Evolutionary conservation across 2,888 invertebrate genomes (phyloP).

Genomic region (Watsonalla binaria): DNA sequence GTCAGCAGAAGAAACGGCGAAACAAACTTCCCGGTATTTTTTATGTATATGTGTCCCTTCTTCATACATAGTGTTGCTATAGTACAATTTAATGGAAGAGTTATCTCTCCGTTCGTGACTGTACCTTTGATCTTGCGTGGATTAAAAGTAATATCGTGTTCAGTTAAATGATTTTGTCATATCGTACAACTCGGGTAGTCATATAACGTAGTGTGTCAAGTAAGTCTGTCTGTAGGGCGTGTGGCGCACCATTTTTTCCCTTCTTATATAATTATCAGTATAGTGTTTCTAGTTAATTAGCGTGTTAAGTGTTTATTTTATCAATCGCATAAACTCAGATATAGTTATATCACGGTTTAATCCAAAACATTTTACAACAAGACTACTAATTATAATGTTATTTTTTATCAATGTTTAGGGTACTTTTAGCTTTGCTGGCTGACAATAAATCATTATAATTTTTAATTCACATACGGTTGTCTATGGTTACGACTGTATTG

Average conservation of each 20-base stretch:
- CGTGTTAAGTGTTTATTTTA: conserved; percentile 40
- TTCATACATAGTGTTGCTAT: too few relatives aligned
- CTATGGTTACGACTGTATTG: conserved; percentile 20
- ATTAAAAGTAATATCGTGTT: conserved; percentile 19
- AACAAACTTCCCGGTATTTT: too few relatives aligned
- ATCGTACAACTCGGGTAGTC: conserved; percentile 54
- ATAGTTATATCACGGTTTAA: conserved; percentile 21
- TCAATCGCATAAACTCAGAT: conserved; percentile 38
- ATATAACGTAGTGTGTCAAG: conserved; percentile 27
- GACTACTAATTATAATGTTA: conserved; percentile 43
- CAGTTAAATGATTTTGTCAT: conserved; percentile 41
- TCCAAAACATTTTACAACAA: conserved; percentile 44
- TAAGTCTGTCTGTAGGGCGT: conserved; percentile 6
- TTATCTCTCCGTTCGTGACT: too few relatives aligned
- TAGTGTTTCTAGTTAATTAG: conserved; percentile 28
- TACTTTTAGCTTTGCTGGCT: conserved; percentile 56
- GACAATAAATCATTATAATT: conserved; percentile 58
- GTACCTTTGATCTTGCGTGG: too few relatives aligned
- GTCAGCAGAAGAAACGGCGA: too few relatives aligned
- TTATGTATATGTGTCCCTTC: too few relatives aligned
- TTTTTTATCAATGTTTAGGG: conserved; percentile 38
- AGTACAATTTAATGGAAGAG: too few relatives aligned
- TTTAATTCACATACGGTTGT: conserved; percentile 47
- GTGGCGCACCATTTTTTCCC: conserved; percentile 20
- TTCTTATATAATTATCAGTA: conserved; percentile 34